Base-by-base conservation (phyloP, 2,113 vertebrate genomes). In the Lepus europaeus region DNA sequence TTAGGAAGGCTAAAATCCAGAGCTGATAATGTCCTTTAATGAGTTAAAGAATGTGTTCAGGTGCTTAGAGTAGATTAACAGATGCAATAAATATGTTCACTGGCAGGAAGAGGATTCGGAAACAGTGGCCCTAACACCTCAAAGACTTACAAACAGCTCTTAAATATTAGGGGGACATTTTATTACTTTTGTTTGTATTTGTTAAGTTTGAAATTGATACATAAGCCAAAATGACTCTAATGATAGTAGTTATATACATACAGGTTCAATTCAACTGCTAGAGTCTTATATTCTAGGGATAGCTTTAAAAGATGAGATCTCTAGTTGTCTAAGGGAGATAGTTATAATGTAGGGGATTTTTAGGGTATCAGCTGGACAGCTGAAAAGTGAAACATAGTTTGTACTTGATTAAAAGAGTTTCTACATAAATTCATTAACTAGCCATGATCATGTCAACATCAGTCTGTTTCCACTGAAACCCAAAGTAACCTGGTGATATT, bases 361-460 rank as follows among this genome's bases (percentile, higher is more conserved):
- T 70, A 95, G 94, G n/a, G 76, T 72, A 98, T 91, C 96, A 97
- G 95, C 87, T 97, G 97, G 87, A 89, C n/a, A 78, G 80, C 72
- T 63, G 7, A 78, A 96, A 95, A 95, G n/a, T 69, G 82, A 97
- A 96, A 97, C 89, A 20, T 74, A 39, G n/a, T 90, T 92, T 61
- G 89, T 66, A 39, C 20, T 63, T 82, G 81, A 91, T 84, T 91
- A 91, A 79, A 97, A 86, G 29, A 51, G 70, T 82, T 84, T 97
- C 81, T 59, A 61, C 53, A 79, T 36, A 77, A 96, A 92, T 96
- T 95, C 49, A 83, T 85, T 79, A 94, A 49, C 82, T 89, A 89
- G 45, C 1, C 64, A 76, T 70, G 51, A 56, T 81, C 51, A 36
- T 12, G 39, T 81, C 91, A 94, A 77, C 77, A 39, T 84, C 49